Evolutionary conservation across 2,797 vertebrate genomes (phyloP).

Genomic region (Dendrocincla tyrannina): DNA sequence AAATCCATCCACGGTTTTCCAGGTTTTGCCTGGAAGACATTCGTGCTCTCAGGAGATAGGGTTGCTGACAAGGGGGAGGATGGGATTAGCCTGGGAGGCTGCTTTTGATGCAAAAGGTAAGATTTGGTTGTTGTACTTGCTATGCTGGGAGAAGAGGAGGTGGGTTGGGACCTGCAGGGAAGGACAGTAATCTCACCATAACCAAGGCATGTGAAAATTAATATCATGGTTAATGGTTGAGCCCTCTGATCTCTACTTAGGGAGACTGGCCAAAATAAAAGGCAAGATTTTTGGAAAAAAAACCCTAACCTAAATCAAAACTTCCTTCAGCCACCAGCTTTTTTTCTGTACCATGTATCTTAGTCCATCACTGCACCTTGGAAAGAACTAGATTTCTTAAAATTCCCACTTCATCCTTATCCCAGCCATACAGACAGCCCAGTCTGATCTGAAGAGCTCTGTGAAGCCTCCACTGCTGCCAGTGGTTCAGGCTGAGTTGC

Average conservation of each 20-base stretch:
- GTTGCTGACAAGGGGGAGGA: neutral
- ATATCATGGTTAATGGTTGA: neutral
- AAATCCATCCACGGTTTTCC: neutral
- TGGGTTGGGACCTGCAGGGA: neutral
- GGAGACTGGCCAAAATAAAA: neutral
- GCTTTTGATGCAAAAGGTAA: neutral
- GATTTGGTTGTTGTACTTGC: neutral
- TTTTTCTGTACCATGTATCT: neutral
- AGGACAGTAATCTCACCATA: neutral
- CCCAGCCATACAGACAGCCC: accelerated
- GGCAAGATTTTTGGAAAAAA: neutral
- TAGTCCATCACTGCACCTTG: neutral
- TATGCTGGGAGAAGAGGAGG: neutral
- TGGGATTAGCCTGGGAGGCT: neutral
- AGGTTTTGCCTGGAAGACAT: neutral
- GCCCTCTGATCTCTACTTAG: neutral
- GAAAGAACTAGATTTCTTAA: neutral
- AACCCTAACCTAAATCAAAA: neutral
- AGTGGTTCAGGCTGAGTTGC: accelerated
- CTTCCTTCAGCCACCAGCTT: neutral
- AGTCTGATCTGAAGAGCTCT: neutral
- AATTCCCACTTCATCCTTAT: neutral
- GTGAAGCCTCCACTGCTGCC: neutral
- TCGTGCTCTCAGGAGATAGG: neutral
- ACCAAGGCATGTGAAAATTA: neutral